Base-by-base conservation (phyloP, 2,113 vertebrate species). In the Brachyistius frenatus region DNA sequence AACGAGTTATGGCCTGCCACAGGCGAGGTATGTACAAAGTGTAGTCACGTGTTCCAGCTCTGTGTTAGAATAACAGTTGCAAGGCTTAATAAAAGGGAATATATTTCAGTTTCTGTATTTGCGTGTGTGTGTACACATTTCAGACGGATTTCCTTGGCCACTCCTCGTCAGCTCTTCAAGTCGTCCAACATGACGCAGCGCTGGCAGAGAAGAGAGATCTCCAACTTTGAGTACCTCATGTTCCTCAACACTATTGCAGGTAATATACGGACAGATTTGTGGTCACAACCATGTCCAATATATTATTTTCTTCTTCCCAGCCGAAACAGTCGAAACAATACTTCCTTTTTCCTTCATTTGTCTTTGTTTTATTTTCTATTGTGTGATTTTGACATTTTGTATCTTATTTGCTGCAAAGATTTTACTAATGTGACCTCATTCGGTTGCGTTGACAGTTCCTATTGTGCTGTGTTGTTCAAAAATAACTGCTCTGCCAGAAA, bases 151-250 rank as follows among this genome's bases (percentile, higher is more conserved):
- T 99, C 98, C 44, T 85, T 99, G 94, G 98, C 97, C 56, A 99
- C 98, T 16, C 97, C 98, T 49, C 95, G 98, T 57, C 98, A 99
- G 93, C 97, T 99, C 79, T 99, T 99, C 93, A 99, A 99, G 92
- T 99, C 98, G n/a, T 99, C 98, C 87, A 99, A 99, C 92, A 99
- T 99, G 98, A 99, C 98, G 41, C 98, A 99, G 92, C 97, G 98
- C 64, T 99, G 98, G 98, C 98, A 99, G 93, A 95, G 98, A 91
- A 94, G 98, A 84, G 98, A 99, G 90, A 99, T 99, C 88, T 99
- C 98, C 58, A 99, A 99, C 93, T 99, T 99, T 52, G 98, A 99
- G 93, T 99, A 99, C 93, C 94, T 99, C 95, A 99, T 99, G 97
- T 99, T 99, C 89, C 97, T 99, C 91, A 99, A 99, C 92, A 99